These are phyloP conservation scores for Lordiphosa fenestrarum DNA, from an alignment of 2,888 invertebrate species.

Conservation along the genomic window DNA sequence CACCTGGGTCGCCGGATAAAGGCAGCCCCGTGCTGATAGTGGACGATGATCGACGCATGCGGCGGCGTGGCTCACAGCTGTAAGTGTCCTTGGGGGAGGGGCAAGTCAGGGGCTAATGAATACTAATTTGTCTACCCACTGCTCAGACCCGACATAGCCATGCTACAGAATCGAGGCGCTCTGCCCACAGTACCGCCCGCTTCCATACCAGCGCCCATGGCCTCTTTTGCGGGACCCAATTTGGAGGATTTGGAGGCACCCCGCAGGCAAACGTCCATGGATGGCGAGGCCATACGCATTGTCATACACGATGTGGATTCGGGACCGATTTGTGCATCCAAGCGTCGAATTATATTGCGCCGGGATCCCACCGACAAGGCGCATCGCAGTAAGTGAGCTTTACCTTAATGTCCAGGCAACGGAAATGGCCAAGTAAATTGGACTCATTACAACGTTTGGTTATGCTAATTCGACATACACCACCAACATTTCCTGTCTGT, in stretches of 20 bases:
- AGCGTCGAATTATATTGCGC: slow-evolving; percentile 87
- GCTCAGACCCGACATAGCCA: slow-evolving; percentile 88
- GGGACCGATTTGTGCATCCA: slow-evolving; percentile 84
- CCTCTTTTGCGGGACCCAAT: slow-evolving; percentile 81
- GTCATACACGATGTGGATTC: slow-evolving; percentile 96
- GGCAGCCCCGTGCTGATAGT: slow-evolving; percentile 83
- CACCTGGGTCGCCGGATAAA: slow-evolving; percentile 82
- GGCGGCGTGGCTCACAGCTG: slow-evolving; percentile 91
- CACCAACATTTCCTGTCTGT: slow-evolving; percentile 46
- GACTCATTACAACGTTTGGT: slow-evolving; percentile 70
- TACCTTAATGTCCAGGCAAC: slow-evolving; percentile 36
- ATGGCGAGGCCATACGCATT: slow-evolving; percentile 95
- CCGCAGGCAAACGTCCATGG: slow-evolving; percentile 91
- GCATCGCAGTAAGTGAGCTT: slow-evolving; percentile 87
- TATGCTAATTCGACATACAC: slow-evolving; percentile 63
- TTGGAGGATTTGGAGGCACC: slow-evolving; percentile 84
- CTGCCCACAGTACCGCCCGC: slow-evolving; percentile 77
- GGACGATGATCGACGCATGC: slow-evolving; percentile 87
- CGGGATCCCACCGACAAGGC: slow-evolving; percentile 91
- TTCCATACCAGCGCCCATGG: slow-evolving; percentile 80
- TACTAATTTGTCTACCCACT: neutral
- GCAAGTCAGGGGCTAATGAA: neutral
- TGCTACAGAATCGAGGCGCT: slow-evolving; percentile 83
- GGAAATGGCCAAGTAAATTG: slow-evolving; percentile 73
- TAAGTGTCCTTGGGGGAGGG: slow-evolving; percentile 81